Base-by-base conservation (phyloP, 1,140 invertebrate genomes). In the Heliconius hewitsoni region DNA sequence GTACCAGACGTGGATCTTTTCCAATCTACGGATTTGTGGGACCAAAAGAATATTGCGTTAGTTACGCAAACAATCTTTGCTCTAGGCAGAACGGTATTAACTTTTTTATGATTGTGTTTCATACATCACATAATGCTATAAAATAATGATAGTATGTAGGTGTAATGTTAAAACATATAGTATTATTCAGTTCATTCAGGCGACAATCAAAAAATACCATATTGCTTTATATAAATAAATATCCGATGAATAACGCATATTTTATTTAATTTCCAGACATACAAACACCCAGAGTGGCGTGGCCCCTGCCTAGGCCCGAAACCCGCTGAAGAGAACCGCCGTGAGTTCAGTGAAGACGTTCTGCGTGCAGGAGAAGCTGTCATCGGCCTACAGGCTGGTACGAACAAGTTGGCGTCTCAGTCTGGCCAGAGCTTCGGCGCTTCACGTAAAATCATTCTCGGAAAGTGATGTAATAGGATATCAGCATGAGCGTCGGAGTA, bases 11-110 rank as follows among this genome's bases (percentile, higher is more conserved):
- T 97, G 8, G 98, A 99, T 89, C 95, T 98, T 3, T 99, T 99
- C 96, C 98, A 99, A 94, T 98, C 98, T 0, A 98, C 98, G 9
- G 98, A 99, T 90, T 95, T 99, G 8, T 99, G 96, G 96, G 98
- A 99, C 90, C 97, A 97, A 91, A 98, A 99, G 91, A 98, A 99
- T 91, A 98, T 99, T 82, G 96, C 97, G 11, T 96, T 97, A 84
- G 98, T 99, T 1, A 97, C 98, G 8, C 96, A 96, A 74, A 98
- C 97, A 50, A 96, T 99, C 76, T 98, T 98, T 89, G 97, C 98
- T 46, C 96, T 99, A 74, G 98, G 98, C 16, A 96, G 98, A 87
- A 96, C 97, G 88, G 98, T 98, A 96, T 19, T 52, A 52, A 52
- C 50, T 52, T 52, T 52, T 52, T 19, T 23, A 57, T 23, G 19